phyloP scores from a whole-genome alignment of 2,888 invertebrate species.

The Scaptodrosophila latifasciaeformis region DNA sequence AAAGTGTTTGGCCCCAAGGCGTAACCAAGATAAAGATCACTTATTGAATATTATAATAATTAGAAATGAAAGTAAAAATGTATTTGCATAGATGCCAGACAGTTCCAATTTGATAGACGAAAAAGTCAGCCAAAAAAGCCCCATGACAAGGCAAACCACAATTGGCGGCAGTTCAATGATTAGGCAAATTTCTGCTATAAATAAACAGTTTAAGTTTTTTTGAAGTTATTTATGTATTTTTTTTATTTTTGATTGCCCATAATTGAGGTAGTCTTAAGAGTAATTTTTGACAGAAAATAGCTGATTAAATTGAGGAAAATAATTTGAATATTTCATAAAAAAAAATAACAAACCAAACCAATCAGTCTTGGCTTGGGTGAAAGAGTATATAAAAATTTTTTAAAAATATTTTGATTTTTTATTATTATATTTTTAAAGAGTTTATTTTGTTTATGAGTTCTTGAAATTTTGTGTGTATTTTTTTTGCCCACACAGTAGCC shows the following conservation, averaged over 20 bases:
- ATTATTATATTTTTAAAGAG: constrained; percentile 14
- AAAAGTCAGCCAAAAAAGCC: constrained; percentile 6
- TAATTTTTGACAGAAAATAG: no score
- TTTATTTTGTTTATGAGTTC: constrained; percentile 30
- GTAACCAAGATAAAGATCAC: constrained; percentile 47
- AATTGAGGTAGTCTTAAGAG: no score
- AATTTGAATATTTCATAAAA: neutral
- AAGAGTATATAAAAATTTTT: no score
- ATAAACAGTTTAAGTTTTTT: constrained; percentile 49
- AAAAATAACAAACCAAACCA: neutral
- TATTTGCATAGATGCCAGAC: constrained; percentile 34
- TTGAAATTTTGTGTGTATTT: constrained; percentile 31
- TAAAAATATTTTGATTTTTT: constrained; percentile 46
- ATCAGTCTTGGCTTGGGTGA: neutral
- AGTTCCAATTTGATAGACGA: neutral
- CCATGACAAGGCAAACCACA: constrained; percentile 42
- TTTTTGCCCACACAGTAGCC: constrained; percentile 49
- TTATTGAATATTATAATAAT: constrained; percentile 58
- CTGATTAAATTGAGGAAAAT: no score
- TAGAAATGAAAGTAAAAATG: constrained; percentile 64
- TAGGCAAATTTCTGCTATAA: constrained; percentile 45
- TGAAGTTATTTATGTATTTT: constrained; percentile 19
- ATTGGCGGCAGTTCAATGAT: constrained; percentile 12
- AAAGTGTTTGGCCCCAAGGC: no score
- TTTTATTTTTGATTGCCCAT: neutral